Percentiles rank a stretch among this genome's conserved stretches.
phyloP scores from a whole-genome alignment of 2,797 vertebrate genomes.

The Cottoperca gobio region DNA sequence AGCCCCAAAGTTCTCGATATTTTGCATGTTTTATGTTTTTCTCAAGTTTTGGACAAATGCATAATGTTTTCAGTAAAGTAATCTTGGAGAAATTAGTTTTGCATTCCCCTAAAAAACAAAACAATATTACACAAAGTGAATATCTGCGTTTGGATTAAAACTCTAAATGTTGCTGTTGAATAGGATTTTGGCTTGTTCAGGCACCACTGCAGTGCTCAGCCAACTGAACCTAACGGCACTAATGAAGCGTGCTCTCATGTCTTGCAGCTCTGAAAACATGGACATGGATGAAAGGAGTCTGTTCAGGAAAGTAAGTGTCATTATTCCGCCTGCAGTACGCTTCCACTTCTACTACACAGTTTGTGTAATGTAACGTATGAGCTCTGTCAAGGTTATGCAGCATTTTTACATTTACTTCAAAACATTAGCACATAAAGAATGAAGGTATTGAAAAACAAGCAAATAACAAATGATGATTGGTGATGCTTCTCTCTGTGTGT shows the following conservation, averaged over 20 bases:
- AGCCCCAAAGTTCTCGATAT: background rate
- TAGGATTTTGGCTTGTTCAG: background rate
- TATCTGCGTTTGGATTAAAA: background rate
- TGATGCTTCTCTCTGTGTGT: slow-evolving; percentile 10
- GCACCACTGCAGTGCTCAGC: slow-evolving; percentile 7
- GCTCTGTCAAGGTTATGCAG: background rate
- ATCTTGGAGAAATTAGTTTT: background rate
- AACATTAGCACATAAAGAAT: background rate
- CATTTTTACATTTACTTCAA: slow-evolving; percentile 3
- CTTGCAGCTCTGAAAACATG: slow-evolving; percentile 71
- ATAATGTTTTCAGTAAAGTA: background rate
- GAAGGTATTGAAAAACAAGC: background rate
- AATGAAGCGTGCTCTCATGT: slow-evolving; percentile 54
- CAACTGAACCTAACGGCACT: slow-evolving; percentile 6
- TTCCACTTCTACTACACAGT: background rate
- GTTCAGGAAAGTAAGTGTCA: slow-evolving; percentile 76
- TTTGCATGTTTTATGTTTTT: background rate
- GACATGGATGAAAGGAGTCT: slow-evolving; percentile 69
- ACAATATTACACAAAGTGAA: background rate
- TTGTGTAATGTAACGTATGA: background rate
- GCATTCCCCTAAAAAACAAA: background rate
- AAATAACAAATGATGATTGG: slow-evolving; percentile 21
- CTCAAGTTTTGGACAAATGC: background rate
- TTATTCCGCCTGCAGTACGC: background rate
- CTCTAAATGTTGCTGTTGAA: background rate